These are phyloP conservation scores for Gonatopus flavifemur DNA, from an alignment of 1,140 invertebrate species.

Conservation along the genomic window DNA sequence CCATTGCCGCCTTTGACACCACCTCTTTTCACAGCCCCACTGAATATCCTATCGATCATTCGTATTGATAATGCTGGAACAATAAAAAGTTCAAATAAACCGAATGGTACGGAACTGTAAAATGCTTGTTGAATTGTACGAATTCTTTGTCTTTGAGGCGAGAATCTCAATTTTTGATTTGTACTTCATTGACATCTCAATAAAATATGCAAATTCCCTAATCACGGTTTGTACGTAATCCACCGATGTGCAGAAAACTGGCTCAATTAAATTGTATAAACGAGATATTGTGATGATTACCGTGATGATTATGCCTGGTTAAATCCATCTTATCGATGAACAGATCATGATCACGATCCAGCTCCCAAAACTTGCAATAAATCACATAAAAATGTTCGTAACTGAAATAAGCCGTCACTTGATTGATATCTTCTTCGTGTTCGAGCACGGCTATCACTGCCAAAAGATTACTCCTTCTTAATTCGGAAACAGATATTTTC, in stretches of 20 bases:
- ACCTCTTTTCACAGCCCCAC: conserved; percentile 89
- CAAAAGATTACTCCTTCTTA: conserved; percentile 89
- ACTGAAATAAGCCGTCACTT: conserved; percentile 96
- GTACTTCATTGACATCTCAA: not conserved
- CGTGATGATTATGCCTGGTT: conserved; percentile 92
- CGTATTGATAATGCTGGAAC: conserved; percentile 86
- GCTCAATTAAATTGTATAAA: not conserved
- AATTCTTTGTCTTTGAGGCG: too few relatives aligned
- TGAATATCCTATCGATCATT: conserved; percentile 97
- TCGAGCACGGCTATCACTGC: conserved; percentile 75
- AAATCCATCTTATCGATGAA: conserved; percentile 95
- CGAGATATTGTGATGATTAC: conserved; percentile 54
- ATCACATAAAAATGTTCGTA: conserved; percentile 99
- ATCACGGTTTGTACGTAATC: not conserved
- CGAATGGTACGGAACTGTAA: too few relatives aligned
- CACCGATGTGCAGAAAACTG: not conserved
- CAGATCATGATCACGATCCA: conserved; percentile 97
- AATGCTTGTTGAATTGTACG: too few relatives aligned
- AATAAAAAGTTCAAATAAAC: too few relatives aligned
- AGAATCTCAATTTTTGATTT: not conserved
- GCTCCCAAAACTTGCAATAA: conserved; percentile 99
- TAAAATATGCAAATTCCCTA: not conserved
- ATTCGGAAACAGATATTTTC: conserved; percentile 83
- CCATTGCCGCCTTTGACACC: conserved; percentile 50
- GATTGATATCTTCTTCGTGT: conserved; percentile 96